Conservation (phyloP, 1,140 invertebrate species). For the Epicauta chinensis region DNA sequence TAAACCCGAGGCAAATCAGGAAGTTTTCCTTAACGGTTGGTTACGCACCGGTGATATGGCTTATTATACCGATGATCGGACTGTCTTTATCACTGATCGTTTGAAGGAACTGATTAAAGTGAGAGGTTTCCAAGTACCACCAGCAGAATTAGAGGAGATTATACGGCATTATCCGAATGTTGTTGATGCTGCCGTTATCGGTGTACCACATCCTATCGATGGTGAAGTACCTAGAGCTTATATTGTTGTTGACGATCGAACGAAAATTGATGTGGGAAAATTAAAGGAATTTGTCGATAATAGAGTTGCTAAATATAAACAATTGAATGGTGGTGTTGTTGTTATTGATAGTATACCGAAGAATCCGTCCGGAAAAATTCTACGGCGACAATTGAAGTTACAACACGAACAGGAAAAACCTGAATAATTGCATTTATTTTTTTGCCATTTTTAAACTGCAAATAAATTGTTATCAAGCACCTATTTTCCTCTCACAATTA, state of each 20-base stretch:
- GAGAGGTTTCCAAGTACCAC: constrained; percentile 69
- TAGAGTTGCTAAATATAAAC: constrained; percentile 43
- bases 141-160: constrained; percentile 69
- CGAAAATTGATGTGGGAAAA: constrained; percentile 35
- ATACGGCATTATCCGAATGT: constrained; percentile 59
- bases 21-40: constrained; percentile 59
- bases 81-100: constrained; percentile 67
- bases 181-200: constrained; percentile 64
- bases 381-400: constrained; percentile 35
- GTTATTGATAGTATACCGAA: constrained; percentile 54
- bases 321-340: constrained; percentile 46
- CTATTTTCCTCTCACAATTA: too few relatives aligned
- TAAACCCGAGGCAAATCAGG: constrained; percentile 59
- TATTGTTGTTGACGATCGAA: constrained; percentile 47
- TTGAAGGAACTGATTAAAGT: constrained; percentile 78
- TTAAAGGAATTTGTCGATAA: constrained; percentile 42
- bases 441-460: too few relatives aligned
- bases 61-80: constrained; percentile 60
- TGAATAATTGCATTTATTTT: too few relatives aligned
- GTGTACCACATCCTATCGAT: constrained; percentile 60
- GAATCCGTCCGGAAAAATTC: constrained; percentile 58
- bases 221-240: constrained; percentile 76
- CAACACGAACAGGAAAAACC: too few relatives aligned
- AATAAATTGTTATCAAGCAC: too few relatives aligned
- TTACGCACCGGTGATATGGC: constrained; percentile 71